Evolutionary conservation across 2,888 invertebrate species (phyloP), one percentile per base, ranked within the genome.

Genomic region (Dromius quadrimaculatus): DNA sequence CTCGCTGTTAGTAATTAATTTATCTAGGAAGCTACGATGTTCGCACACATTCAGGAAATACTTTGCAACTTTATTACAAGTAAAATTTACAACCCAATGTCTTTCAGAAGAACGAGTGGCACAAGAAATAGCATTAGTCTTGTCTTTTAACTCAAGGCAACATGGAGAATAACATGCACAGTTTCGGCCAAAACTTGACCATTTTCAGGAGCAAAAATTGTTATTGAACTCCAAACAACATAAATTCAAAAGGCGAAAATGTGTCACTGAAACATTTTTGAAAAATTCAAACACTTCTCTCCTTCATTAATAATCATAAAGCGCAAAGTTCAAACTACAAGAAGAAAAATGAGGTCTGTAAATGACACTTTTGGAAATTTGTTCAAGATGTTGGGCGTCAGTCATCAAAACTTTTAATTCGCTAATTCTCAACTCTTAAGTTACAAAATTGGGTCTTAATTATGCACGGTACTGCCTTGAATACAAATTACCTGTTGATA

Each of bases 401-500:
- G n/a, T n/a, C n/a, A n/a, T n/a, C n/a, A 45, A 5, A 47, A 47
- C 36, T 59, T 59, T 19, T 59, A 59, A 59, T 28, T 54, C 28
- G 0, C 15, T 23, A 54, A 5, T 6, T 23, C 2, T 9, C 13
- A 5, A n/a, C 28, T 50, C n/a, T 5, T 4, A 22, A 23, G 28
- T 23, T 6, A 54, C 41, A 17, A 17, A 41, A 66, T 66, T 66
- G 57, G 36, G 23, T 34, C 20, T 41, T 66, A 41, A 66, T 66
- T 66, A 66, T 57, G 36, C 57, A 57, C 38, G 57, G 17, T n/a
- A 8, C 47, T 66, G 54, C 2, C 13, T 28, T 66, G 66, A 66
- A 66, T 66, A 57, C 66, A 17, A 66, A 66, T 57, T 66, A 66
- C 66, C 66, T 66, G 66, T 66, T 66, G 66, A 57, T 66, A 57